phyloP scores from a whole-genome alignment of 2,797 vertebrate species.

The Propithecus perrieri region DNA sequence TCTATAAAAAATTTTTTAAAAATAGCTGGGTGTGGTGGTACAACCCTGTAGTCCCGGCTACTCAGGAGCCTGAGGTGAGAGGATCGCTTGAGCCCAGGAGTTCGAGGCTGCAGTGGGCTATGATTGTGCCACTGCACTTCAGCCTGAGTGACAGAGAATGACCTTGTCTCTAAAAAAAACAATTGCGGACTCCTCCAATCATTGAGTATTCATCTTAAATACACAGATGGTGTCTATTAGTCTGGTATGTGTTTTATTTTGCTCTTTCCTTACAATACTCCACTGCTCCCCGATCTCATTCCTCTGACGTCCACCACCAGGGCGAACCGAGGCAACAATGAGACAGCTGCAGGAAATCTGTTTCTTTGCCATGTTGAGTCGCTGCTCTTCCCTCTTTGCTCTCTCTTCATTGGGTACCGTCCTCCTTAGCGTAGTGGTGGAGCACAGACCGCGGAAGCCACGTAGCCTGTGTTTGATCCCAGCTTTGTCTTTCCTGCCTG shows the following conservation, averaged over 20 bases:
- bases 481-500: not conserved
- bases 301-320: not conserved
- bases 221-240: accelerated
- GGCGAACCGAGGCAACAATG: too few relatives aligned
- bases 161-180: not conserved
- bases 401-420: not conserved
- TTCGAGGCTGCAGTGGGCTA: not conserved
- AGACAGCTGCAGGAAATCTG: not conserved
- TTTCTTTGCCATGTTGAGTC: accelerated
- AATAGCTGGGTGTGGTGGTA: not conserved
- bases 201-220: not conserved
- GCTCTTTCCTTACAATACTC: not conserved
- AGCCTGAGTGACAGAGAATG: not conserved
- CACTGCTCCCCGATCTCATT: not conserved
- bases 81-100: not conserved
- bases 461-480: not conserved
- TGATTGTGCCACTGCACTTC: not conserved
- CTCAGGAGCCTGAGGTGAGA: not conserved
- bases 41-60: not conserved
- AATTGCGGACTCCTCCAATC: not conserved
- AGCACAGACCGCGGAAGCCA: not conserved
- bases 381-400: accelerated
- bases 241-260: not conserved
- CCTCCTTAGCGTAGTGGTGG: not conserved
- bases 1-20: not conserved